Conservation (phyloP, 2,888 invertebrate species). For the Eurytoma californica region DNA sequence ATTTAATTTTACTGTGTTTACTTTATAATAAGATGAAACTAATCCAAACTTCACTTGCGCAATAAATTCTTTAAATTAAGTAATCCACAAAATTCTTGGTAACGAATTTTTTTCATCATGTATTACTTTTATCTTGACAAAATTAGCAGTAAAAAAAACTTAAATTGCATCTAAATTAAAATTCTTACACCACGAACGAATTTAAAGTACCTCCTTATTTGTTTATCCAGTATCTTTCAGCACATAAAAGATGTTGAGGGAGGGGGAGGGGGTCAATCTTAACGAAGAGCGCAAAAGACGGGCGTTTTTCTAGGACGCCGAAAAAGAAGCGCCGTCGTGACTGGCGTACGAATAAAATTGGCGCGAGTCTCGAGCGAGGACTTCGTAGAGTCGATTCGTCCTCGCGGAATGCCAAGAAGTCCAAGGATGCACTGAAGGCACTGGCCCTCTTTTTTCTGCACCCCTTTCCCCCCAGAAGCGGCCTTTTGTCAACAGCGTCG, state of each 20-base stretch:
- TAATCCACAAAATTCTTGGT: too few relatives aligned
- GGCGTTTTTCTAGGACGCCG: neutral
- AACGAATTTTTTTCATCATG: too few relatives aligned
- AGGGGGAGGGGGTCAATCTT: neutral
- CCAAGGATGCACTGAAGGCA: constrained; percentile 57
- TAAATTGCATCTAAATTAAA: too few relatives aligned
- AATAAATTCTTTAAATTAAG: too few relatives aligned
- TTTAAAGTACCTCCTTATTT: too few relatives aligned
- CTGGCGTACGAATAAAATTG: constrained; percentile 60
- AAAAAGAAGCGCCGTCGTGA: constrained; percentile 52
- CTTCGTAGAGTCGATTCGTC: constrained; percentile 54
- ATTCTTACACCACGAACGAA: too few relatives aligned
- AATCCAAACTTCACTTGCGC: too few relatives aligned
- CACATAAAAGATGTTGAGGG: too few relatives aligned
- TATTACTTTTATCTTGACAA: too few relatives aligned
- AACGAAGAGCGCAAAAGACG: neutral
- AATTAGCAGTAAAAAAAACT: too few relatives aligned
- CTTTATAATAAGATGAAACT: too few relatives aligned
- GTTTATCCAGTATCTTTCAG: too few relatives aligned
- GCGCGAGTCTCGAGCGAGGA: constrained; percentile 54
- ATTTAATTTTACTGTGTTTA: neutral
- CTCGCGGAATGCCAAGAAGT: constrained; percentile 59
- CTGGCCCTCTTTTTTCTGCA: constrained; percentile 38
- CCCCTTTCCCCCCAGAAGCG: neutral
- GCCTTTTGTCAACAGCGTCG: constrained; percentile 1